Evolutionary conservation across 2,888 invertebrate species (phyloP).

Genomic region (Sesia bembeciformis): DNA sequence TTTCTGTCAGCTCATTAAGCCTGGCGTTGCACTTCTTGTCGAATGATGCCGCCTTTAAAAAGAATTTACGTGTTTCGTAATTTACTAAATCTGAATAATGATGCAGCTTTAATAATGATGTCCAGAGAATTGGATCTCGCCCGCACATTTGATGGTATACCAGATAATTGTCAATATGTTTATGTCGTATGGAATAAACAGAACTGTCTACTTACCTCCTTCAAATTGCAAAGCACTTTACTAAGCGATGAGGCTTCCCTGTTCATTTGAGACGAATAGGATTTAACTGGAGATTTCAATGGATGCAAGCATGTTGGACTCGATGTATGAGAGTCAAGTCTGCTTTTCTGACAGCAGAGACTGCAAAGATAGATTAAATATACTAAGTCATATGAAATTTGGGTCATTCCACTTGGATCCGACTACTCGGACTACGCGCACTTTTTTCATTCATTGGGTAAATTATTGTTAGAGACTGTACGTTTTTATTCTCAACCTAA

Average conservation of each 20-base stretch:
- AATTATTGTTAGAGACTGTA: no score
- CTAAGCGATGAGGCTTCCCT: slow-evolving; percentile 28
- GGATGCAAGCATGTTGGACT: slow-evolving; percentile 12
- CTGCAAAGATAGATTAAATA: neutral
- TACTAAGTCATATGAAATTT: no score
- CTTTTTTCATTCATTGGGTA: no score
- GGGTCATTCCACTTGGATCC: no score
- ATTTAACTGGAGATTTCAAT: neutral
- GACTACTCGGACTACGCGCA: no score
- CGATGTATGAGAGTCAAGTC: neutral
- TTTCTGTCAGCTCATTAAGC: slow-evolving; percentile 62
- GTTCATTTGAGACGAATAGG: neutral
- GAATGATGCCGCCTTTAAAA: slow-evolving; percentile 38
- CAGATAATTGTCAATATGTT: no score
- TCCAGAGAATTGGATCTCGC: no score
- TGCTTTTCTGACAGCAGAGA: neutral
- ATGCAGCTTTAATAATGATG: no score
- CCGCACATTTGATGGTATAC: no score
- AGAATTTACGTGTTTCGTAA: neutral
- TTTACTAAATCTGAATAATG: no score
- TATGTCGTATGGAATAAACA: no score
- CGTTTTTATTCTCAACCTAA: no score
- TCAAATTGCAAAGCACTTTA: slow-evolving; percentile 41
- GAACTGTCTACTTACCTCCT: slow-evolving; percentile 26
- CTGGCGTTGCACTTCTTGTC: slow-evolving; percentile 45